phyloP scores from a whole-genome alignment of 2,888 invertebrate species.

The Hemicrepidius hirtus region DNA sequence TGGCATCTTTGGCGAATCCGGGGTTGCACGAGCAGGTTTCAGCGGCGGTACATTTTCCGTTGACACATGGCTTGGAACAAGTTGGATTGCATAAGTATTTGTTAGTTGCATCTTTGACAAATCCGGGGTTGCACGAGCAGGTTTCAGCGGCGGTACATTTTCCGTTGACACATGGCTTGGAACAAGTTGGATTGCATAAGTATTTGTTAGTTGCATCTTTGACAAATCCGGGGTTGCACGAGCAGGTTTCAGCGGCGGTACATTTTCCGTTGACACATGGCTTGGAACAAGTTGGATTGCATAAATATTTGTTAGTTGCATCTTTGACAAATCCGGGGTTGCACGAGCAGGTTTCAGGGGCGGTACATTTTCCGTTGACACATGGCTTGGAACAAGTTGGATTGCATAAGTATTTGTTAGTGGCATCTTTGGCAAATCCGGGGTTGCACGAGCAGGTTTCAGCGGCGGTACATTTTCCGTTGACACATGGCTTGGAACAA shows the following conservation, averaged over 20 bases:
- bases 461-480: conserved; percentile 71
- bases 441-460: conserved; percentile 78
- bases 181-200: conserved; percentile 50
- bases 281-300: conserved; percentile 51
- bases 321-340: conserved; percentile 55
- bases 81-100: conserved; percentile 41
- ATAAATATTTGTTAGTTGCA: conserved; percentile 54
- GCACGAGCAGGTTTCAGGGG: conserved; percentile 62
- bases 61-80: conserved; percentile 61
- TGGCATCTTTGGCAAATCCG: conserved; percentile 73
- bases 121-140: conserved; percentile 54
- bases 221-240: conserved; percentile 54
- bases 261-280: conserved; percentile 73
- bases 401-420: conserved; percentile 75
- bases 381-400: conserved; percentile 76
- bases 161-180: conserved; percentile 70
- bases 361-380: conserved; percentile 74
- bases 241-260: conserved; percentile 65
- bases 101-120: conserved; percentile 59
- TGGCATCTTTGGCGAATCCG: conserved; percentile 49
- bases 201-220: conserved; percentile 47
- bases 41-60: conserved; percentile 67
- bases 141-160: conserved; percentile 70
- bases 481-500: conserved; percentile 75
- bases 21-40: conserved; percentile 68